Evolutionary conservation across 2,888 invertebrate species (phyloP).

Genomic region (Dendrolimus pini): DNA sequence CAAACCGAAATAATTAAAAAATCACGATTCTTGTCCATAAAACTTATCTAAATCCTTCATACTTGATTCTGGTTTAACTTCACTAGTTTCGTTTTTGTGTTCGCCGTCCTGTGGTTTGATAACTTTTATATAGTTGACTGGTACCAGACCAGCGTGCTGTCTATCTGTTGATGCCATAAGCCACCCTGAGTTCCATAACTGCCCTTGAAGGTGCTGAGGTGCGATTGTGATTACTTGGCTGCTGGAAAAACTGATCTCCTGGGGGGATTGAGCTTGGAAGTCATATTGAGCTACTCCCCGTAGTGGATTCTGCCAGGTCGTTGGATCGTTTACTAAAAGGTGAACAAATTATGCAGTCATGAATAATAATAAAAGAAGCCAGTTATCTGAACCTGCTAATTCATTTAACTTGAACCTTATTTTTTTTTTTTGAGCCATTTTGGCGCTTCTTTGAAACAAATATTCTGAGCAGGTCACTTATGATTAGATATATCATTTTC

Average conservation of each 20-base stretch:
- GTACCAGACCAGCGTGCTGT: constrained; percentile 78
- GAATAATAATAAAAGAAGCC: too few species aligned
- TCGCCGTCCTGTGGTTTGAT: constrained; percentile 30
- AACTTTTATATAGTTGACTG: constrained; percentile 77
- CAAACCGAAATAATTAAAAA: not conserved
- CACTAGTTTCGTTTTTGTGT: constrained; percentile 4
- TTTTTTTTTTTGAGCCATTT: too few species aligned
- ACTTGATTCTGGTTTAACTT: constrained; percentile 14
- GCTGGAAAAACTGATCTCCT: constrained; percentile 86
- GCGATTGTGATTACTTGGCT: constrained; percentile 90
- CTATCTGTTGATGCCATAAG: constrained; percentile 78
- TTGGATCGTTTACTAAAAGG: constrained; percentile 77
- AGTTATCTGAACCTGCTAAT: too few species aligned
- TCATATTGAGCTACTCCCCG: constrained; percentile 83
- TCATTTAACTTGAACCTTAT: too few species aligned
- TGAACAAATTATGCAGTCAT: not conserved
- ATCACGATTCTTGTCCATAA: constrained; percentile 29
- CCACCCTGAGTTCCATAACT: constrained; percentile 82
- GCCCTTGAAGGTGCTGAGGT: constrained; percentile 87
- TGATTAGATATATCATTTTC: too few species aligned
- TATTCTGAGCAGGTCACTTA: too few species aligned
- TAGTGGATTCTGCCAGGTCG: constrained; percentile 82
- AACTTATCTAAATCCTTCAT: constrained; percentile 26
- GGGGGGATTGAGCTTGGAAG: constrained; percentile 82
- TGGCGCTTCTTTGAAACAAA: too few species aligned